phyloP scores from a whole-genome alignment of 1,140 invertebrate species.

The Charaxes varanes region DNA sequence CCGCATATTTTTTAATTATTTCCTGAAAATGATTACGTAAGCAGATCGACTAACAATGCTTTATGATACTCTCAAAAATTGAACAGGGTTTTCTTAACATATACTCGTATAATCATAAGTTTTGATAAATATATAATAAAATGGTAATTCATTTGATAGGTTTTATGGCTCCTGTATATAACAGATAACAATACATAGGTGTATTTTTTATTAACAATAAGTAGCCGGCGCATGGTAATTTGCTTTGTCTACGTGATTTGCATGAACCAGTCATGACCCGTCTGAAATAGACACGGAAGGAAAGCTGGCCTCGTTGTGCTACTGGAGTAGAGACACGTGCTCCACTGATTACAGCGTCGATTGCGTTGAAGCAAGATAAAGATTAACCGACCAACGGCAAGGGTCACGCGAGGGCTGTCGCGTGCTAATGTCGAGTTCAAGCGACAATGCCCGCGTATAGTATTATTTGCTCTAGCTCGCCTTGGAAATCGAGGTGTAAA shows the following conservation, averaged over 20 bases:
- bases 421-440: constrained; percentile 6
- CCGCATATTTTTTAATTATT: too few relatives aligned
- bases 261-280: constrained; percentile 58
- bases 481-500: not conserved
- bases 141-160: too few relatives aligned
- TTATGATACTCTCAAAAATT: too few relatives aligned
- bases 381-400: constrained; percentile 11
- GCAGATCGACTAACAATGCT: too few relatives aligned
- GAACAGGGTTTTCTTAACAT: too few relatives aligned
- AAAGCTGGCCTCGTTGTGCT: constrained; percentile 51
- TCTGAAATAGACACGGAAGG: constrained; percentile 68
- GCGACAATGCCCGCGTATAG: constrained; percentile 1
- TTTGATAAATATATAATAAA: too few relatives aligned
- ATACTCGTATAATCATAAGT: too few relatives aligned
- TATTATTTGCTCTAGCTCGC: not conserved
- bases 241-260: constrained; percentile 59
- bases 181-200: too few relatives aligned
- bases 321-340: constrained; percentile 55
- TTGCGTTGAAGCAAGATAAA: constrained; percentile 13
- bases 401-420: constrained; percentile 14
- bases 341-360: constrained; percentile 34
- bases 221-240: constrained; percentile 53
- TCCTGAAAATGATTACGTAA: too few relatives aligned
- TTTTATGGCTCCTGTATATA: too few relatives aligned
- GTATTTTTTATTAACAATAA: too few relatives aligned